Evolutionary conservation across 2,113 vertebrate genomes (phyloP).

Genomic region (Montifringilla adamsi): DNA sequence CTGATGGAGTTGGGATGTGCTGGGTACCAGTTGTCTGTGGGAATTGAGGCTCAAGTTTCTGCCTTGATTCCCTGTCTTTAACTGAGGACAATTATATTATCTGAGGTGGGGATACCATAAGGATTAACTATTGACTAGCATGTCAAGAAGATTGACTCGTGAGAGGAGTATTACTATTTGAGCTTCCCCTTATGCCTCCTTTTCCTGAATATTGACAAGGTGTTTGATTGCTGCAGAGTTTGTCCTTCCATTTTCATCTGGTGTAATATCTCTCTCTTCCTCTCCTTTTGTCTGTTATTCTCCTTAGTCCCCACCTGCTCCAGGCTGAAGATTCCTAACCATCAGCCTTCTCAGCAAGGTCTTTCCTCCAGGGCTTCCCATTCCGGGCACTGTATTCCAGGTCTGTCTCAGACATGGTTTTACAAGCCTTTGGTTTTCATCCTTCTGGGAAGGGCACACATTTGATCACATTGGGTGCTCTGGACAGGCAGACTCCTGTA

Average conservation of each 20-base stretch:
- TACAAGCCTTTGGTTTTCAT: not conserved
- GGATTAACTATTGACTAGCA: not conserved
- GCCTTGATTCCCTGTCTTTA: not conserved
- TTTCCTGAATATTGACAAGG: not conserved
- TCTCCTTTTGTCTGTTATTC: not conserved
- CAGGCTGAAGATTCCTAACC: not conserved
- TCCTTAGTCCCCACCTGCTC: not conserved
- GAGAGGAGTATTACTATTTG: not conserved
- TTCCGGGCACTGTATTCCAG: not conserved
- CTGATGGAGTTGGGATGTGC: not conserved
- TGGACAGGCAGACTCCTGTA: not conserved
- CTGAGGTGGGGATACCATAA: not conserved
- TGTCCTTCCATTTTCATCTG: not conserved
- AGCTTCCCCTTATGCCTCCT: not conserved
- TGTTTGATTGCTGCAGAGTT: not conserved
- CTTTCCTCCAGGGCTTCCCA: not conserved
- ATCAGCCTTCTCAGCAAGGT: not conserved
- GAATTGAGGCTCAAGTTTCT: not conserved
- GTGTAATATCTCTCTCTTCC: not conserved
- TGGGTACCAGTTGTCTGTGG: not conserved
- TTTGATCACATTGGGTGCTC: not conserved
- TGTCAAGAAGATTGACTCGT: not conserved
- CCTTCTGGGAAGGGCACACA: not conserved
- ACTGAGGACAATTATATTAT: not conserved
- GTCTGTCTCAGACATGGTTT: not conserved